These are phyloP conservation scores for Pluvialis apricaria DNA, from an alignment of 2,113 vertebrate species.

Conservation along the genomic window DNA sequence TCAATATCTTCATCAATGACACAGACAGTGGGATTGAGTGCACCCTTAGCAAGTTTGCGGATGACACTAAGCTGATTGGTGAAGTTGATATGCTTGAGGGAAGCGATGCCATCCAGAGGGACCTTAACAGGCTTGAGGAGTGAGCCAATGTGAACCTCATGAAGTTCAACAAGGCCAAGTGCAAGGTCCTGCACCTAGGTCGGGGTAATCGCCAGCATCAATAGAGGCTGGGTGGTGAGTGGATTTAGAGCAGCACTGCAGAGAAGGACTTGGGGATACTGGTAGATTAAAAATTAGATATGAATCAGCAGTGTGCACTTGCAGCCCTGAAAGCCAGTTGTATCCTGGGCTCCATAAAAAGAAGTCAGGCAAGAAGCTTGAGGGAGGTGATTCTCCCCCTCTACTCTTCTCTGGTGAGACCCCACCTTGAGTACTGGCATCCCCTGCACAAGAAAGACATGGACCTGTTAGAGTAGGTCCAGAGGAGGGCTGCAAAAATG, in stretches of 20 bases:
- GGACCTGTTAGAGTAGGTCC: background rate
- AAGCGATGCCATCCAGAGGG: background rate
- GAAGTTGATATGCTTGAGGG: background rate
- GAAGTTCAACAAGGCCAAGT: background rate
- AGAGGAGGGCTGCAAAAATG: background rate
- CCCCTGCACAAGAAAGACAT: background rate
- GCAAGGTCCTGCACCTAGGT: background rate
- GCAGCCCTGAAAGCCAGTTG: background rate
- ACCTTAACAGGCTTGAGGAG: background rate
- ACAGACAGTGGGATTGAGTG: background rate
- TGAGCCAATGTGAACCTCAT: background rate
- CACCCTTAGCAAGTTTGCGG: background rate
- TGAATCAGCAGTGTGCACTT: background rate
- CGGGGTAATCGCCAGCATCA: background rate
- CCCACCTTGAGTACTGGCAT: background rate
- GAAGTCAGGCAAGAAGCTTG: fast-evolving
- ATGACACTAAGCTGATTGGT: background rate
- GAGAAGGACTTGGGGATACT: background rate
- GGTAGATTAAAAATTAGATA: background rate
- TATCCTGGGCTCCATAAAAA: background rate
- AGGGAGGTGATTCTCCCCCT: background rate
- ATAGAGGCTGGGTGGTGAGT: background rate
- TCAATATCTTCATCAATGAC: background rate
- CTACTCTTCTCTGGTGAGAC: background rate
- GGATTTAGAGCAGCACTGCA: background rate